These are phyloP conservation scores for Agrypnus murinus DNA, from an alignment of 2,888 invertebrate species.

Conservation along the genomic window DNA sequence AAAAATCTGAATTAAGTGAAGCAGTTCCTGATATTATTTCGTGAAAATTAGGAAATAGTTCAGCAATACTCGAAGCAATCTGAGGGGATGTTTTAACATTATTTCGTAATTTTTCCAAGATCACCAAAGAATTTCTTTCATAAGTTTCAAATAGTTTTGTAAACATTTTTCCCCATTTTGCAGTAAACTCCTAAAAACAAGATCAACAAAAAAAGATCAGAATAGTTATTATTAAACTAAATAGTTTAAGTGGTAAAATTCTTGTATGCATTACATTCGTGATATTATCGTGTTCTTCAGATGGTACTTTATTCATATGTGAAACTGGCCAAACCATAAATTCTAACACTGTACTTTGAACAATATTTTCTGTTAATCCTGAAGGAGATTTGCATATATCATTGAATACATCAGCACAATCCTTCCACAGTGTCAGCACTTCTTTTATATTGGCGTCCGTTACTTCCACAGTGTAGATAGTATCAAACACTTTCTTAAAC, in stretches of 20 bases:
- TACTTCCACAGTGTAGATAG: conserved; percentile 10
- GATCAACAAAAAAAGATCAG: too few species aligned
- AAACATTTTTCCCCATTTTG: background rate
- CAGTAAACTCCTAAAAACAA: conserved; percentile 4
- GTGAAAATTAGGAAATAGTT: background rate
- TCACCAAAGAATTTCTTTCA: background rate
- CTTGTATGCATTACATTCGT: too few species aligned
- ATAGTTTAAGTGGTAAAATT: too few species aligned
- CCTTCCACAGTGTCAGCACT: conserved; percentile 15
- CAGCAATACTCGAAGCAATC: background rate
- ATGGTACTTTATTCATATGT: background rate
- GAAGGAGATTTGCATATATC: background rate
- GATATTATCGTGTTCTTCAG: background rate
- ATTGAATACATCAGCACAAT: conserved; percentile 23
- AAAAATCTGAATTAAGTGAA: background rate
- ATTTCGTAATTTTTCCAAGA: background rate
- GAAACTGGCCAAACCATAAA: conserved; percentile 35
- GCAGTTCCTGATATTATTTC: background rate
- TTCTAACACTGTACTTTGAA: background rate
- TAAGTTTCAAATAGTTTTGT: background rate
- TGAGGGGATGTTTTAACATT: background rate
- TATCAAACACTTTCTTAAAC: conserved; percentile 22
- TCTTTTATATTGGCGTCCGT: background rate
- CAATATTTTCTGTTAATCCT: background rate
- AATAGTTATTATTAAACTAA: too few species aligned